Conservation (phyloP, 2,113 vertebrate species). For the Ancistrus triradiatus region DNA sequence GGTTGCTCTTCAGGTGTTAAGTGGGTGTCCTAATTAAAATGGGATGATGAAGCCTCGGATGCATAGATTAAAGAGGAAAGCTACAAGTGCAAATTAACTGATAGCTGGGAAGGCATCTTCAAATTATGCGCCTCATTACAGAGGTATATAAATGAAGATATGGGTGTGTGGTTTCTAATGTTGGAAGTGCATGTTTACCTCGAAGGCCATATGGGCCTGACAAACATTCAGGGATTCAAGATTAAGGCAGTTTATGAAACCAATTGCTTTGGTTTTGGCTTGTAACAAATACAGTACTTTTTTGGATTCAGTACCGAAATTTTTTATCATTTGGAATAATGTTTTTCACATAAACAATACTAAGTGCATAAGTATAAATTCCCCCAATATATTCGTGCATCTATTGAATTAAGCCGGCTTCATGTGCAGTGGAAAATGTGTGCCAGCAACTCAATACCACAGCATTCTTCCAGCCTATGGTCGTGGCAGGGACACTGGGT, state of each 20-base stretch:
- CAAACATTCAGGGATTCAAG: neutral
- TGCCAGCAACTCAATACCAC: conserved; percentile 45
- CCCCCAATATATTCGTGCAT: conserved; percentile 30
- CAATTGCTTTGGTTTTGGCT: no score
- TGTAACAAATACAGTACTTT: no score
- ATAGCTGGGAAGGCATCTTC: neutral
- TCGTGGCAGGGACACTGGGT: conserved; percentile 43
- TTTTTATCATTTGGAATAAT: no score
- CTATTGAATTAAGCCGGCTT: conserved; percentile 29
- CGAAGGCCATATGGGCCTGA: neutral
- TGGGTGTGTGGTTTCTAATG: neutral
- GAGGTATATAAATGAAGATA: conserved; percentile 12
- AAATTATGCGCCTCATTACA: neutral
- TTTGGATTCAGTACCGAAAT: no score
- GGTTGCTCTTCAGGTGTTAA: conserved; percentile 46
- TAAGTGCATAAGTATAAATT: neutral
- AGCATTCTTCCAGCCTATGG: conserved; percentile 30
- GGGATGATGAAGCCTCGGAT: conserved; percentile 43
- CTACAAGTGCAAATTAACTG: conserved; percentile 33
- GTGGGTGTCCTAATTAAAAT: conserved; percentile 52
- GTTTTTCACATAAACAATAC: no score
- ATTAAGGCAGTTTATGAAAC: neutral
- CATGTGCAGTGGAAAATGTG: conserved; percentile 38
- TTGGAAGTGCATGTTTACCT: neutral
- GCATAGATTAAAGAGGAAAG: conserved; percentile 34